Evolutionary conservation across 2,888 invertebrate species (phyloP).

Genomic region (Apamea monoglypha): DNA sequence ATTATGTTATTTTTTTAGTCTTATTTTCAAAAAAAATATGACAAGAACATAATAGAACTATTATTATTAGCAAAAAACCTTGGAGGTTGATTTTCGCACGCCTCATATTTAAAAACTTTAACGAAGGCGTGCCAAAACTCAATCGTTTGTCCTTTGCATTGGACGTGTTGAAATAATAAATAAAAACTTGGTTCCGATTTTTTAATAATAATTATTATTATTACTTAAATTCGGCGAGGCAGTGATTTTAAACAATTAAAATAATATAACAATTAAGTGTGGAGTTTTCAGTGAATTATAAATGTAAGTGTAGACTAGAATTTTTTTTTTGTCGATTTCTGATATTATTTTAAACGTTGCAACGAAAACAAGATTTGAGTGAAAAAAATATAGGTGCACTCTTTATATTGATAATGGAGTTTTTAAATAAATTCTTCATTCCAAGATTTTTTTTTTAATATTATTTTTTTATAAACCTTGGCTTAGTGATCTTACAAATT

Average conservation of each 20-base stretch:
- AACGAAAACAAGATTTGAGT: not conserved
- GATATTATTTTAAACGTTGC: not conserved
- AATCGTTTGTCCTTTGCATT: slow-evolving; percentile 38
- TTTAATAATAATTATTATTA: slow-evolving; percentile 7
- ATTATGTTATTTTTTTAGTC: not conserved
- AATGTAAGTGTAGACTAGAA: slow-evolving; percentile 27
- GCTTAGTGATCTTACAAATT: not conserved
- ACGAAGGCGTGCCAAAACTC: slow-evolving; percentile 50
- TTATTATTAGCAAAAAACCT: slow-evolving; percentile 15
- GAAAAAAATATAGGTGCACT: not conserved
- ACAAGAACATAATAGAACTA: not conserved
- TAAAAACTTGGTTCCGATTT: not conserved
- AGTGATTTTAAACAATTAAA: slow-evolving; percentile 22
- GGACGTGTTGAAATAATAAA: slow-evolving; percentile 45
- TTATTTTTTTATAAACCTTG: not conserved
- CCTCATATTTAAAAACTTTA: slow-evolving; percentile 52
- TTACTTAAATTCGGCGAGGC: slow-evolving; percentile 5
- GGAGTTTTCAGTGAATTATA: slow-evolving; percentile 9
- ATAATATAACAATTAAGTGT: slow-evolving; percentile 10
- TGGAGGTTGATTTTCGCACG: slow-evolving; percentile 39
- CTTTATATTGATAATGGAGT: no score
- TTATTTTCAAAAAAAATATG: not conserved
- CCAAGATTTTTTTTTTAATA: no score
- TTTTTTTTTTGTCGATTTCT: not conserved
- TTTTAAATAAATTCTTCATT: no score